Conservation (phyloP, 2,888 invertebrate genomes). For the Troilus luridus region DNA sequence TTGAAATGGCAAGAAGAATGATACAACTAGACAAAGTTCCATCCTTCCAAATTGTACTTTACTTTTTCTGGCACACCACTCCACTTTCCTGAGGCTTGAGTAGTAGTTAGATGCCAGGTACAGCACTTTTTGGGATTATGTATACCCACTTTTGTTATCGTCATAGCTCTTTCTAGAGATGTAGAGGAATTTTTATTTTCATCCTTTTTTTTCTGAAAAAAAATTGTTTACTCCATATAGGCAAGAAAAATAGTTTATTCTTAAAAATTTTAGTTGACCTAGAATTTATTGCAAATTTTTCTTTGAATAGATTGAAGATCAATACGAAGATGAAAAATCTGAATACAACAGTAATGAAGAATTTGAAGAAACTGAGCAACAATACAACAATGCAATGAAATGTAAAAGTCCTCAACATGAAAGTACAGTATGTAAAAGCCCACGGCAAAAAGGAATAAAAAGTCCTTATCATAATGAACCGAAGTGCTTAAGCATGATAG, state of each 20-base stretch:
- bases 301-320: slow-evolving; percentile 39
- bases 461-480: neutral
- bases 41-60: too few species aligned
- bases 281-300: slow-evolving; percentile 4
- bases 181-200: neutral
- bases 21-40: too few species aligned
- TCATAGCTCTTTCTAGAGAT: neutral
- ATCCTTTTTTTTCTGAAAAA: neutral
- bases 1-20: too few species aligned
- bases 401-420: neutral
- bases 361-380: neutral
- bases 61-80: too few species aligned
- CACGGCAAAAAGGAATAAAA: slow-evolving; percentile 20
- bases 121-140: neutral
- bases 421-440: neutral
- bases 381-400: neutral
- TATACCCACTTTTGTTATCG: neutral
- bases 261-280: neutral
- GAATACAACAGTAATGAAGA: neutral
- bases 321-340: slow-evolving; percentile 30
- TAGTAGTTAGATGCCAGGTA: neutral
- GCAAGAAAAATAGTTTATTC: neutral
- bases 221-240: neutral
- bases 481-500: neutral
- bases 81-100: too few species aligned